Evolutionary conservation across 2,797 vertebrate genomes (phyloP).

Genomic region (Coregonus ussuriensis): DNA sequence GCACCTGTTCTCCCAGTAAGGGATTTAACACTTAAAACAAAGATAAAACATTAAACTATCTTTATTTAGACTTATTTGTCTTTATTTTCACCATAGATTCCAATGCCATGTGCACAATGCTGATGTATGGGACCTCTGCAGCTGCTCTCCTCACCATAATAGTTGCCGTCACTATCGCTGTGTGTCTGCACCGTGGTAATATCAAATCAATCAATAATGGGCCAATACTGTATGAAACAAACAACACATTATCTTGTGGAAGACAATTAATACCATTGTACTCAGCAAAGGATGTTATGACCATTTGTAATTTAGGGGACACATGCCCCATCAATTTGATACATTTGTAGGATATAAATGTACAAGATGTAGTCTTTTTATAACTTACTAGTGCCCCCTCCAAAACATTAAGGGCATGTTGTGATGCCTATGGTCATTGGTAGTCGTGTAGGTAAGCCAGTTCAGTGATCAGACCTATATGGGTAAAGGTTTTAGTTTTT

Average conservation of each 20-base stretch:
- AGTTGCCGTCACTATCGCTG: background rate
- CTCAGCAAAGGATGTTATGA: background rate
- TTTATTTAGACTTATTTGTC: background rate
- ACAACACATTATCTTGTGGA: background rate
- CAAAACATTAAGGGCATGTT: too few species aligned
- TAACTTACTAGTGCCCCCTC: too few species aligned
- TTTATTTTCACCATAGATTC: background rate
- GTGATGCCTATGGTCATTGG: too few species aligned
- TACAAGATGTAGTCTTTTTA: too few species aligned
- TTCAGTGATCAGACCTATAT: background rate
- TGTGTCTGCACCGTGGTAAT: background rate
- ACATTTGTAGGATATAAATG: too few species aligned
- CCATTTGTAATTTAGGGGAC: background rate
- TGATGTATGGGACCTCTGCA: slow-evolving; percentile 22
- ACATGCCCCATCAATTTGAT: too few species aligned
- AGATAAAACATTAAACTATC: too few species aligned
- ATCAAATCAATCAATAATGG: background rate
- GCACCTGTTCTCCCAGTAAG: too few species aligned
- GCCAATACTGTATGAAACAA: background rate
- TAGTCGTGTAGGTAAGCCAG: background rate
- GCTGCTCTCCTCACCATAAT: slow-evolving; percentile 16
- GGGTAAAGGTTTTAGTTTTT: too few species aligned
- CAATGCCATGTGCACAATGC: background rate
- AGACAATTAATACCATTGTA: background rate
- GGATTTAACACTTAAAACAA: too few species aligned